Percentiles rank a stretch among this genome's conserved stretches.
phyloP scores from a whole-genome alignment of 2,888 invertebrate genomes.

The Apomyelois bistriatella region DNA sequence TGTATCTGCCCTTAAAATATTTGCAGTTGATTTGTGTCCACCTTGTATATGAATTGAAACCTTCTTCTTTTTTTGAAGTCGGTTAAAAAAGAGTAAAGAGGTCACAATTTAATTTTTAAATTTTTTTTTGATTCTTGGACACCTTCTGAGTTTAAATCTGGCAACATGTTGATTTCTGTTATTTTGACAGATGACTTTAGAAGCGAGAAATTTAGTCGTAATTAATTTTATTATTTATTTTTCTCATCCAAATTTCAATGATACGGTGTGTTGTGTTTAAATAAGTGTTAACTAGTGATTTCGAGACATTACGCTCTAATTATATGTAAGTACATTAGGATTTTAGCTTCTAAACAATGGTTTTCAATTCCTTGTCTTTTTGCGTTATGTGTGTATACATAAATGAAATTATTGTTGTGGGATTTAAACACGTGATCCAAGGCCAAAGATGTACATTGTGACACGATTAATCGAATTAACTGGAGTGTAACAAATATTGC shows the following conservation, averaged over 20 bases:
- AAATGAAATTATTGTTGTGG: conserved; percentile 48
- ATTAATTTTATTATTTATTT: conserved; percentile 16
- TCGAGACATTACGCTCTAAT: background rate
- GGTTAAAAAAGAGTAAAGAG: no score
- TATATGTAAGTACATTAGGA: conserved; percentile 1
- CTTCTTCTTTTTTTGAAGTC: no score
- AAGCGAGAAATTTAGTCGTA: conserved; percentile 20
- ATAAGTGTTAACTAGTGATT: conserved; percentile 1
- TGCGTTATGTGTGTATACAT: conserved; percentile 36
- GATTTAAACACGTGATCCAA: conserved; percentile 56
- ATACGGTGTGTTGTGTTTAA: conserved; percentile 6
- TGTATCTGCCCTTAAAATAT: no score
- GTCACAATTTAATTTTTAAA: no score
- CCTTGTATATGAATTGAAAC: no score
- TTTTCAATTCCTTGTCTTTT: conserved; percentile 17
- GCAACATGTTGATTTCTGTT: no score
- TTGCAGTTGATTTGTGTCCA: no score
- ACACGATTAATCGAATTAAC: conserved; percentile 33
- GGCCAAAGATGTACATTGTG: conserved; percentile 35
- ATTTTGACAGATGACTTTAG: conserved; percentile 17
- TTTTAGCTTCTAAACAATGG: no score
- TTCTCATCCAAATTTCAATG: conserved; percentile 11
- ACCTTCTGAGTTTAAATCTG: no score
- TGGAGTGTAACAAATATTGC: conserved; percentile 16
- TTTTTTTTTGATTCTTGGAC: no score